Conservation (phyloP, 2,888 invertebrate genomes). For the Eilema depressum region DNA sequence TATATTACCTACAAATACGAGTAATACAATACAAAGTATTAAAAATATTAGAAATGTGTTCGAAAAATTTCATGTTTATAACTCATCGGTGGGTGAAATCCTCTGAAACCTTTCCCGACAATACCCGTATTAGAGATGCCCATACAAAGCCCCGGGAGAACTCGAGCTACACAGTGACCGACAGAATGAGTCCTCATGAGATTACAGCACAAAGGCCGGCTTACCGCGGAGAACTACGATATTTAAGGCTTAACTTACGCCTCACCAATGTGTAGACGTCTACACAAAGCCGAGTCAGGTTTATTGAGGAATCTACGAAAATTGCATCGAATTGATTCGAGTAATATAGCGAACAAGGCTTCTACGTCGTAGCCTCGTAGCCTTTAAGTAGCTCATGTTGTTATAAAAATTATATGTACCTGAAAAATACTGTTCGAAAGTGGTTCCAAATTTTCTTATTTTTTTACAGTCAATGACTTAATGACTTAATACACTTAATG, state of each 20-base stretch:
- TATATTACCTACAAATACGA: no score
- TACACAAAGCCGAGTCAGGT: constrained; percentile 38
- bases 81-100: constrained; percentile 19
- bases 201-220: constrained; percentile 80
- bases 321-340: constrained; percentile 19
- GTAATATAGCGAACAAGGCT: neutral
- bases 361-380: neutral
- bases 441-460: no score
- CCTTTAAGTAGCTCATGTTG: neutral
- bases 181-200: constrained; percentile 69
- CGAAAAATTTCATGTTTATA: constrained; percentile 10
- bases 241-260: constrained; percentile 77
- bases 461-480: no score
- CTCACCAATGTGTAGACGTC: constrained; percentile 46
- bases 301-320: constrained; percentile 45
- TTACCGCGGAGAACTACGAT: constrained; percentile 70
- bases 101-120: constrained; percentile 46
- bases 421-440: no score
- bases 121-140: constrained; percentile 77
- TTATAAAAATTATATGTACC: neutral
- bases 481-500: no score
- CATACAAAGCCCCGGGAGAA: constrained; percentile 78
- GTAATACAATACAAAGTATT: neutral
- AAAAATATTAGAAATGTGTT: constrained; percentile 1
- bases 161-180: constrained; percentile 62